Evolutionary conservation across 2,888 invertebrate genomes (phyloP).

Genomic region (Parelbella ahira): DNA sequence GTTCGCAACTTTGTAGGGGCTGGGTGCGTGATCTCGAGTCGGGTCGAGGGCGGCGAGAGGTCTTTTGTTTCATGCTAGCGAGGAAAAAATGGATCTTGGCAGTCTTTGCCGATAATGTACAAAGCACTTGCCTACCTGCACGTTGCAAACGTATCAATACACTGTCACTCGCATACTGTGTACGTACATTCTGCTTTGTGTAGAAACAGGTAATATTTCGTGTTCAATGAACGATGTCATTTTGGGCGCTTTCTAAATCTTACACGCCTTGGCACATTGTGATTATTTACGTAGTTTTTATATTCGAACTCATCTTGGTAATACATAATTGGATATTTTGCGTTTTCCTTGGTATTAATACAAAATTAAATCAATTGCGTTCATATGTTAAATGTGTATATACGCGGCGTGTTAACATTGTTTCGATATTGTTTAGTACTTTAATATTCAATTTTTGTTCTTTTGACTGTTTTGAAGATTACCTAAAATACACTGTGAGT

Average conservation of each 20-base stretch:
- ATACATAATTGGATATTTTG: no score
- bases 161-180: neutral
- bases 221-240: constrained; percentile 11
- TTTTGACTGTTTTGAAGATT: no score
- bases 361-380: no score
- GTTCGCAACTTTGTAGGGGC: constrained; percentile 8
- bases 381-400: no score
- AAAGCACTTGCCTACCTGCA: constrained; percentile 27
- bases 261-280: no score
- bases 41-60: constrained; percentile 9
- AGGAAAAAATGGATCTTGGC: constrained; percentile 16
- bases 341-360: no score
- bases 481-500: no score
- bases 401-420: no score
- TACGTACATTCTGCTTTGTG: constrained; percentile 2
- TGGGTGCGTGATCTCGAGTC: constrained; percentile 14
- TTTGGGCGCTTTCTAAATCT: constrained; percentile 18
- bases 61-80: constrained; percentile 17
- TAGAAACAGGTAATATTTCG: constrained; percentile 17
- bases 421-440: no score
- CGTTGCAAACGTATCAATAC: constrained; percentile 12
- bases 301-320: no score
- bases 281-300: no score
- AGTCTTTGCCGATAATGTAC: constrained; percentile 22
- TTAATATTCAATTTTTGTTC: no score